phyloP scores from a whole-genome alignment of 2,113 vertebrate genomes.

The Talpa occidentalis region DNA sequence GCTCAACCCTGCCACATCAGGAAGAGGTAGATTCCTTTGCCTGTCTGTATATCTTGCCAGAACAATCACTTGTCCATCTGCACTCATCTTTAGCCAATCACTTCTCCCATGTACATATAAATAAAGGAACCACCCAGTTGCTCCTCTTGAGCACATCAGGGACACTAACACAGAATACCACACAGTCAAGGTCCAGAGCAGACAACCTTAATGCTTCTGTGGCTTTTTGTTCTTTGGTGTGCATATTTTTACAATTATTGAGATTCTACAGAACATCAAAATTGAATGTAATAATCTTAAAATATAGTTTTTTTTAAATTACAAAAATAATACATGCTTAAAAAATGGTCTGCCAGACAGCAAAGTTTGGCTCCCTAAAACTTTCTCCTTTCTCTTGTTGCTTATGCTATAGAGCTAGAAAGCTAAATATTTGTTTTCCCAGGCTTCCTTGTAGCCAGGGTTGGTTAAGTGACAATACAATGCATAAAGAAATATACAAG shows the following conservation, averaged over 20 bases:
- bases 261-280: neutral
- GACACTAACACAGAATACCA: neutral
- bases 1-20: neutral
- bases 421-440: neutral
- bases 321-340: constrained; percentile 15
- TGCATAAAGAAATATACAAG: neutral
- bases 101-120: neutral
- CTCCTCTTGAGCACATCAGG: neutral
- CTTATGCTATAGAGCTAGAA: neutral
- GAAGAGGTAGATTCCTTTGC: neutral
- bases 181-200: neutral
- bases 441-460: neutral
- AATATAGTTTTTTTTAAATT: constrained; percentile 24
- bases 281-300: constrained; percentile 6
- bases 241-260: neutral
- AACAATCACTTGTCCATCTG: neutral
- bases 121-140: neutral
- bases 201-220: neutral
- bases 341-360: neutral
- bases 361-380: neutral
- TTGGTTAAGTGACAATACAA: neutral
- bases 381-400: neutral
- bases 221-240: neutral
- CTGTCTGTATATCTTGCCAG: neutral
- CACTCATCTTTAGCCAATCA: neutral